phyloP scores from a whole-genome alignment of 2,113 vertebrate species.

The Phylloscopus trochiloides region DNA sequence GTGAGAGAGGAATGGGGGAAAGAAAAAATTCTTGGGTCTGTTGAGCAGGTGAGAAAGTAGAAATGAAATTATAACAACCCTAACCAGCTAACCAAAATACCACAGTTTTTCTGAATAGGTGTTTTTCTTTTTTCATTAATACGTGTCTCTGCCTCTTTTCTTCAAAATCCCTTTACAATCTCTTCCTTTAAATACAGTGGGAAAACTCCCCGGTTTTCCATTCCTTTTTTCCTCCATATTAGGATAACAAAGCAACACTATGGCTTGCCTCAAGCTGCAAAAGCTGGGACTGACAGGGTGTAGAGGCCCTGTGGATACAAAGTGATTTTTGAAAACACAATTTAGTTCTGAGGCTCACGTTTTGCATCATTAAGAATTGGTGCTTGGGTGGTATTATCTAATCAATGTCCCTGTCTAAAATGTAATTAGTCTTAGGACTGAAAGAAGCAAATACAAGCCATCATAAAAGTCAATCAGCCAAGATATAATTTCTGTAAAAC shows the following conservation, averaged over 20 bases:
- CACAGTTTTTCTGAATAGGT: not conserved
- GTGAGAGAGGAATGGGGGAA: not conserved
- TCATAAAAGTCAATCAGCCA: not conserved
- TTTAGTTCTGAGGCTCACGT: not conserved
- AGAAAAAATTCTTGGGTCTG: not conserved
- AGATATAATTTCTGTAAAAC: not conserved
- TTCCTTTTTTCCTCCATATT: not conserved
- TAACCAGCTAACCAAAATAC: not conserved
- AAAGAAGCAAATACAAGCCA: not conserved
- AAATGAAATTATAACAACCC: not conserved
- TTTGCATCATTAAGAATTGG: not conserved
- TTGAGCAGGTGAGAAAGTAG: not conserved
- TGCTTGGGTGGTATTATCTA: not conserved
- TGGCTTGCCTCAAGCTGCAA: not conserved
- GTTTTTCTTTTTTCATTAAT: not conserved
- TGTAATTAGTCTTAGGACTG: conserved; percentile 16
- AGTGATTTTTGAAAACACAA: not conserved
- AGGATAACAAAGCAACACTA: not conserved
- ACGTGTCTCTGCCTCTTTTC: not conserved
- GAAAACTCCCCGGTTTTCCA: not conserved
- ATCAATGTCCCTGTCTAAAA: not conserved
- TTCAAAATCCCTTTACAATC: not conserved
- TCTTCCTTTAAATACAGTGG: not conserved
- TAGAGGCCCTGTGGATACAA: not conserved
- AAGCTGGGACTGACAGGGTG: not conserved